Percentiles rank a stretch among this genome's conserved stretches.
Evolutionary conservation across 2,797 vertebrate species (phyloP).

Genomic region (Sebastes hubbsi): DNA sequence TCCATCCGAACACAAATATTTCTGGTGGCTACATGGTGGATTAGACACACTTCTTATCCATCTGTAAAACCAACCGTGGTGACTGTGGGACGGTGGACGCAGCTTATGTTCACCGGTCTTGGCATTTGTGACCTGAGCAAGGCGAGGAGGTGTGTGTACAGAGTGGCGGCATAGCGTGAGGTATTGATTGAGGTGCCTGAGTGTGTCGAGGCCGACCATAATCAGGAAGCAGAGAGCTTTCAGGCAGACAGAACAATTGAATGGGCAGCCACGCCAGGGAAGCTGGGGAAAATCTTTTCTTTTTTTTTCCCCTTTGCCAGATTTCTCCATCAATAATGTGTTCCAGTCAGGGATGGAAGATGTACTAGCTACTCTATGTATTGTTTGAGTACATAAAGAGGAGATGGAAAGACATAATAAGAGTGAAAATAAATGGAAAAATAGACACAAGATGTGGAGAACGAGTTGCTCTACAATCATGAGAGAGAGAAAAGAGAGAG

Average conservation of each 20-base stretch:
- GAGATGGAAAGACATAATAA: background rate
- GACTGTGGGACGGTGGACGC: background rate
- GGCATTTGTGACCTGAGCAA: conserved; percentile 16
- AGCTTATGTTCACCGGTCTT: conserved; percentile 31
- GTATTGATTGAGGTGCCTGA: conserved; percentile 71
- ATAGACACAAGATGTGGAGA: background rate
- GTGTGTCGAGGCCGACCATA: conserved; percentile 52
- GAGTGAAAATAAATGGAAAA: background rate
- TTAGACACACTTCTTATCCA: conserved; percentile 30
- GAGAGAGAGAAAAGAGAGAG: background rate
- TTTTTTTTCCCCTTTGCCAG: conserved; percentile 1
- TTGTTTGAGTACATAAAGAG: conserved; percentile 3
- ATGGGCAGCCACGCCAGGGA: conserved; percentile 33
- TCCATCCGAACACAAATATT: conserved; percentile 41
- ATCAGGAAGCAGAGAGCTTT: conserved; percentile 75
- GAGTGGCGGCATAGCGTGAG: conserved; percentile 33
- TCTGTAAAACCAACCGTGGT: conserved; percentile 29
- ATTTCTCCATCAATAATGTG: conserved; percentile 58
- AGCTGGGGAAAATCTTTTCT: conserved; percentile 27
- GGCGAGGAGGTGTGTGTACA: conserved; percentile 41
- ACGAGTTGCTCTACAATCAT: background rate
- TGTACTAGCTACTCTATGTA: background rate
- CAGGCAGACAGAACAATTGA: conserved; percentile 69
- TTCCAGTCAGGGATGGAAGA: conserved; percentile 22
- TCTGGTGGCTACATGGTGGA: conserved; percentile 23